Evolutionary conservation across 1,140 invertebrate genomes (phyloP).

Genomic region (Drosophila albomicans): DNA sequence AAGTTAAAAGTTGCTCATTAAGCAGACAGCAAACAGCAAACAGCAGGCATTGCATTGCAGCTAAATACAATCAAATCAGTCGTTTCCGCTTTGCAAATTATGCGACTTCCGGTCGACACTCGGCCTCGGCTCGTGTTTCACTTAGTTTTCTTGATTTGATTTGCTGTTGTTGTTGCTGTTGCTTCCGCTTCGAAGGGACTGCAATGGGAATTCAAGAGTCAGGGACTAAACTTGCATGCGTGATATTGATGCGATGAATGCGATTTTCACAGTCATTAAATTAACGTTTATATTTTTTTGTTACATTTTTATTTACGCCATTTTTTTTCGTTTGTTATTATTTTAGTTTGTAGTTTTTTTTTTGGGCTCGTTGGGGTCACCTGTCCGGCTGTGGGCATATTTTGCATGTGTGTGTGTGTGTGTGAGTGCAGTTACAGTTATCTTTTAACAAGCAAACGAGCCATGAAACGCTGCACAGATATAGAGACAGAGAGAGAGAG

Average conservation of each 20-base stretch:
- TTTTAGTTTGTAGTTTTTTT: conserved; percentile 21
- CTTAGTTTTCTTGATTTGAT: conserved; percentile 9
- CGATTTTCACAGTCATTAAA: conserved; percentile 12
- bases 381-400: conserved; percentile 60
- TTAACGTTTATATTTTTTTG: conserved; percentile 19
- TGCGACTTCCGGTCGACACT: conserved; percentile 66
- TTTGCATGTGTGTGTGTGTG: conserved; percentile 53
- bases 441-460: conserved; percentile 73
- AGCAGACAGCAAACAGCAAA: conserved; percentile 13
- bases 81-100: conserved; percentile 71
- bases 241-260: conserved; percentile 4
- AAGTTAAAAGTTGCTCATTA: conserved; percentile 79
- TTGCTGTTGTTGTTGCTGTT: neutral
- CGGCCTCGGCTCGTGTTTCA: conserved; percentile 57
- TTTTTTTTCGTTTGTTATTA: conserved; percentile 13
- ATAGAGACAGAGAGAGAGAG: conserved; percentile 7
- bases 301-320: conserved; percentile 4
- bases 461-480: conserved; percentile 45
- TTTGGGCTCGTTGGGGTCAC: conserved; percentile 5
- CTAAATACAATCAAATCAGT: conserved; percentile 79
- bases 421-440: conserved; percentile 45
- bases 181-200: neutral
- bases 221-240: neutral
- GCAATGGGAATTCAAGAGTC: neutral
- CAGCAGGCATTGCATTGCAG: conserved; percentile 42